Conservation (phyloP, 2,797 vertebrate genomes). For the Notoglanidium macrostoma region DNA sequence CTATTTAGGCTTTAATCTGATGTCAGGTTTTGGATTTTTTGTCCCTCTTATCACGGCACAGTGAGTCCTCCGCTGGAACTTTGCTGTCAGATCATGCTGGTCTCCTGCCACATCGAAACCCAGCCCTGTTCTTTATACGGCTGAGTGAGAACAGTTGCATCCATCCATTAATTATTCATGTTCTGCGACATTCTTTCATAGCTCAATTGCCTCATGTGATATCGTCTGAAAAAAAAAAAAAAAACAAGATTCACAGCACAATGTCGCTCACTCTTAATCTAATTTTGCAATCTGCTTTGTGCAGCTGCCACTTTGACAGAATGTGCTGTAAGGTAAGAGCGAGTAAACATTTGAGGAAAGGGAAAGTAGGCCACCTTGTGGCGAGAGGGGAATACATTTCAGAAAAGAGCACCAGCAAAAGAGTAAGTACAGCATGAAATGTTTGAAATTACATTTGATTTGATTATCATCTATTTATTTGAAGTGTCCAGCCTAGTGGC, state of each 20-base stretch:
- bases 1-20: neutral
- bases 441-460: neutral
- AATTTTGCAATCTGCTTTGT: constrained; percentile 14
- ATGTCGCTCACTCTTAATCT: constrained; percentile 14
- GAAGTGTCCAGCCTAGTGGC: neutral
- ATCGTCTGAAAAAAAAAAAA: neutral
- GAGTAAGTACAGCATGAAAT: neutral
- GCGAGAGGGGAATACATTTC: constrained; percentile 11
- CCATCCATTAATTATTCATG: constrained; percentile 38
- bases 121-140: constrained; percentile 1
- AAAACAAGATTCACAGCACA: neutral
- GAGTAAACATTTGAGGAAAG: constrained; percentile 9
- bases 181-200: constrained; percentile 14
- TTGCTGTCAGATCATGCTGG: neutral
- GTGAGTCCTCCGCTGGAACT: neutral
- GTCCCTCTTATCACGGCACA: neutral
- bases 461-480: neutral
- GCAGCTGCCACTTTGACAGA: constrained; percentile 29
- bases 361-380: constrained; percentile 59
- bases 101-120: constrained; percentile 13
- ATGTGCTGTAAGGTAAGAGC: constrained; percentile 21
- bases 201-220: neutral
- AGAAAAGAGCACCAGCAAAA: neutral
- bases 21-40: neutral
- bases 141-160: neutral